phyloP scores from a whole-genome alignment of 2,888 invertebrate species.

The Xestobium rufovillosum region DNA sequence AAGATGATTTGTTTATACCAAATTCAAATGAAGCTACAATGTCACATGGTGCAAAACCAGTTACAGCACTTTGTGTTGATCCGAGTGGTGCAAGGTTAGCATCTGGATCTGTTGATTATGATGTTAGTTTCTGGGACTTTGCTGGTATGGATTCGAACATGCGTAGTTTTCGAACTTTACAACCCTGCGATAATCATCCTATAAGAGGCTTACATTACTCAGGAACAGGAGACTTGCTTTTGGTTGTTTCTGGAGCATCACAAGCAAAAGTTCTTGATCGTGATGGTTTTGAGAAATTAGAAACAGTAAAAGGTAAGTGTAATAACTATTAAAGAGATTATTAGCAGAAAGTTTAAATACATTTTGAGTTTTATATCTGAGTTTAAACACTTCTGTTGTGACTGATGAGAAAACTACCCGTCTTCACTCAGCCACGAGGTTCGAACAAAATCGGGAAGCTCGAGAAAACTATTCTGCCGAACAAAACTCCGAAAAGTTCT shows the following conservation, averaged over 20 bases:
- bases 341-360: slow-evolving; percentile 2
- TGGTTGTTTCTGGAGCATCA: slow-evolving; percentile 87
- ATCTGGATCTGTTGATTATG: slow-evolving; percentile 79
- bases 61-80: slow-evolving; percentile 85
- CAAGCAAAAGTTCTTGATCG: slow-evolving; percentile 86
- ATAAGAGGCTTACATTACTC: slow-evolving; percentile 88
- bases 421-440: too few relatives aligned
- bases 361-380: too few relatives aligned
- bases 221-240: slow-evolving; percentile 84
- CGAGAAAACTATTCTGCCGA: too few relatives aligned
- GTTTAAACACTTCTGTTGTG: too few relatives aligned
- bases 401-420: too few relatives aligned
- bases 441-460: too few relatives aligned
- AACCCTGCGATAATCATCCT: slow-evolving; percentile 93
- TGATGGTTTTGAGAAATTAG: slow-evolving; percentile 88
- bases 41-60: slow-evolving; percentile 83
- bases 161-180: slow-evolving; percentile 85
- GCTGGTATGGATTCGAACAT: slow-evolving; percentile 94
- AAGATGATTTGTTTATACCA: slow-evolving; percentile 57
- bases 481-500: too few relatives aligned
- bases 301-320: slow-evolving; percentile 84
- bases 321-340: slow-evolving; percentile 44
- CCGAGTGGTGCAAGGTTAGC: slow-evolving; percentile 81
- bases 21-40: slow-evolving; percentile 72
- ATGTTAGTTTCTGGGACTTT: slow-evolving; percentile 97